These are phyloP conservation scores for Columbina picui DNA, from an alignment of 2,113 vertebrate genomes.

Conservation along the genomic window DNA sequence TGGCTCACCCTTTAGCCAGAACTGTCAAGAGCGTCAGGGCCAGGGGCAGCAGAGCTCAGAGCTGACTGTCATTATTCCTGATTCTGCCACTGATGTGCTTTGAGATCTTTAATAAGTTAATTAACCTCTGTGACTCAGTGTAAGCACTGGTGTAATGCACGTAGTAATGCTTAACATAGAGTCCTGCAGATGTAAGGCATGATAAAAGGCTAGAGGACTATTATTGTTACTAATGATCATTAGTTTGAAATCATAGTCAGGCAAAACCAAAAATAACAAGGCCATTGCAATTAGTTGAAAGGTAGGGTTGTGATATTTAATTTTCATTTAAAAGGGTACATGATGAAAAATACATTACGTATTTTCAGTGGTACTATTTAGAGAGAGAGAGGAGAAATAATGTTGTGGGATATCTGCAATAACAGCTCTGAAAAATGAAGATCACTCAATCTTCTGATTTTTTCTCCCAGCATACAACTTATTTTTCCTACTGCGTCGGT, in stretches of 20 bases:
- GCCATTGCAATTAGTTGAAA: slow-evolving; percentile 37
- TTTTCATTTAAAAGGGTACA: slow-evolving; percentile 32
- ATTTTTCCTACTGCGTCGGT: not conserved
- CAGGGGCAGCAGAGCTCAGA: not conserved
- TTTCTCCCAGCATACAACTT: not conserved
- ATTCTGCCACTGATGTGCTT: not conserved
- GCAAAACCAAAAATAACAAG: slow-evolving; percentile 61
- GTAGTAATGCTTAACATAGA: not conserved
- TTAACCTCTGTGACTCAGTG: slow-evolving; percentile 56
- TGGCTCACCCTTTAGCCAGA: not conserved
- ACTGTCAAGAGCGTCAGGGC: not conserved
- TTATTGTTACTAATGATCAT: slow-evolving; percentile 51
- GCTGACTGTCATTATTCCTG: not conserved
- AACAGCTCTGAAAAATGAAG: not conserved
- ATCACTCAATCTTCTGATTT: not conserved
- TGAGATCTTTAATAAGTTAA: slow-evolving; percentile 55
- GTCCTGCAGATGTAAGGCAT: slow-evolving; percentile 20
- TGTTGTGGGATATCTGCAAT: not conserved
- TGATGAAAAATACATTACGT: slow-evolving; percentile 37
- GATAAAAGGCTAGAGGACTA: slow-evolving; percentile 46
- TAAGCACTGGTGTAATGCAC: slow-evolving; percentile 36
- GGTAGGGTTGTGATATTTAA: slow-evolving; percentile 36
- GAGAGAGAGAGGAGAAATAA: not conserved
- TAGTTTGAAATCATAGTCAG: slow-evolving; percentile 44
- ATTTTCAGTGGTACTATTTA: not conserved